Evolutionary conservation across 2,888 invertebrate species (phyloP), one percentile per base, ranked within the genome.

Genomic region (Lithophane semibrunnea): DNA sequence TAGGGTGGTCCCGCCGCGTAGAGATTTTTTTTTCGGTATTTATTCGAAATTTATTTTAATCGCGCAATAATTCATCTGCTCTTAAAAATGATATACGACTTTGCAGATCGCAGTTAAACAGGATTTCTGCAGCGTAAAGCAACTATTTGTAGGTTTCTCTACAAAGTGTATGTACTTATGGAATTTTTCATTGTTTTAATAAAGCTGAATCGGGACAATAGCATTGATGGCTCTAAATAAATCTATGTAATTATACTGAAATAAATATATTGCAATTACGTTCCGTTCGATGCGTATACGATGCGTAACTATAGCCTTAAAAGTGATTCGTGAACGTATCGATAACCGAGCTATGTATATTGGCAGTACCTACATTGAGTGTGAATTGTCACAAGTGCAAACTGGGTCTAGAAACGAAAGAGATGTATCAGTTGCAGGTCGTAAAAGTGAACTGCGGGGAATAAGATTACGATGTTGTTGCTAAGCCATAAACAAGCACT

Each of bases 61-160:
- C 52, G 74, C 49, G 84, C 70, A 60, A 83, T 81, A 77, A 84
- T 79, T 85, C 79, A 83, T 75, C 60, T 66, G 84, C 64, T 74
- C 60, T 83, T 83, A 83, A 80, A 86, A 80, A 83, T 83, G 73
- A 80, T 79, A 61, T 66, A 85, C 73, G 73, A 73, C 71, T 73
- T 80, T 66, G 73, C 72, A 82, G 64, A 69, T 82, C 75, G 74
- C 72, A 77, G 68, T 80, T 75, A 75, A 80, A 80, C 65, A 77
- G 77, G 54, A 78, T 86, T 83, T 67, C 60, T 70, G 74, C 49
- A 73, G 66, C 73, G 73, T 60, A 42, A 72, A 68, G 65, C 70
- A 73, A 79, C 65, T 80, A 83, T 77, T 83, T 75, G 79, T 68
- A 77, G 37, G n/a, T 61, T 66, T 56, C n/a, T 60, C 21, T 74